These are phyloP conservation scores for Muscina levida DNA, from an alignment of 2,888 invertebrate genomes.

Conservation along the genomic window DNA sequence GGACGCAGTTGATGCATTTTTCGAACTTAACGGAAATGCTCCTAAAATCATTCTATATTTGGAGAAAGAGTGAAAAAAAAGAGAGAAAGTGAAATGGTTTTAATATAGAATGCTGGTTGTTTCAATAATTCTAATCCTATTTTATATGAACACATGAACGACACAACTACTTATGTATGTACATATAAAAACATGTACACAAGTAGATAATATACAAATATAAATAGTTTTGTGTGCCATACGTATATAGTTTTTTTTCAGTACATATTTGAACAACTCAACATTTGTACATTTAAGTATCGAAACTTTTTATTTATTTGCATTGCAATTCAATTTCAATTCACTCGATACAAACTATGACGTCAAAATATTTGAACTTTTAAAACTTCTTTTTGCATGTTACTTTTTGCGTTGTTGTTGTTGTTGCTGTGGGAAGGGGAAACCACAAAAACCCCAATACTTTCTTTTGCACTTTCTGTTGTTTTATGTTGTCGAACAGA, in stretches of 20 bases:
- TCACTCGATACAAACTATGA: slow-evolving; percentile 47
- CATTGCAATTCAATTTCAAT: neutral
- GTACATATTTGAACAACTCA: slow-evolving; percentile 14
- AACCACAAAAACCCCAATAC: slow-evolving; percentile 6
- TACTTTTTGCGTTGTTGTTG: slow-evolving; percentile 15
- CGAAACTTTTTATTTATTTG: neutral
- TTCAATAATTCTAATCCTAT: slow-evolving; percentile 26
- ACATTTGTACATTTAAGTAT: slow-evolving; percentile 20
- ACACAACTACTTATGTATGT: neutral
- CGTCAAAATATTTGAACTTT: slow-evolving; percentile 58
- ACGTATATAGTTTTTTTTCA: slow-evolving; percentile 9
- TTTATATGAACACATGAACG: neutral
- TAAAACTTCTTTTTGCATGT: slow-evolving; percentile 14
- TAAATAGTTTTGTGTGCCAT: neutral
- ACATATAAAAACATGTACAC: neutral
- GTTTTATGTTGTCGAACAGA: no score
- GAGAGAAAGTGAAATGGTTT: neutral
- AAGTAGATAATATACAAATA: no score
- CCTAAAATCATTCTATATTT: slow-evolving; percentile 73
- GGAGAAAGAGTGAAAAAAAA: slow-evolving; percentile 30
- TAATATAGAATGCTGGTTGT: neutral
- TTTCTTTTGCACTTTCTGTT: neutral
- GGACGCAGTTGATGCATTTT: slow-evolving; percentile 70
- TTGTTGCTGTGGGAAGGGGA: no score
- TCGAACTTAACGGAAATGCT: slow-evolving; percentile 74